Base-by-base conservation (phyloP, 2,797 vertebrate species). In the Calcarius lapponicus region DNA sequence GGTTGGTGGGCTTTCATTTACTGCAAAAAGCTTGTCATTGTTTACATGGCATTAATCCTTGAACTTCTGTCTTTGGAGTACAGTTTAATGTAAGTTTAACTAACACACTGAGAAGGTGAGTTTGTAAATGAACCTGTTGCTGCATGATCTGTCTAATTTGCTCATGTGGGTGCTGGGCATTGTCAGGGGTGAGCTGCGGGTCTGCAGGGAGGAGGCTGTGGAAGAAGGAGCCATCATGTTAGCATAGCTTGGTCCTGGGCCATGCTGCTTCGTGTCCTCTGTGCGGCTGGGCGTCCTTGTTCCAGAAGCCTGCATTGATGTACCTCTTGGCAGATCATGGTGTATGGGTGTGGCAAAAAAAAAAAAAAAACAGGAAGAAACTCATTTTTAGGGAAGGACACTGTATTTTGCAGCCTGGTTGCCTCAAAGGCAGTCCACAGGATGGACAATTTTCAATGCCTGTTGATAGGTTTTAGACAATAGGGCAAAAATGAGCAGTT, bases 31-130 rank as follows among this genome's bases (percentile, higher is more conserved):
- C 81, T 71, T 82, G 64, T 54, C 62, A 50, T 62, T 93, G 70
- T 94, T 93, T 91, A 71, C 24, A 29, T 28, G 42, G 43, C 32
- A 53, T 89, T 89, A 89, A 82, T 87, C 64, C 84, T 82, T 76
- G 26, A 93, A 75, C 1, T 50, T 91, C 17, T 1, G 1, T 82
- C 53, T 92, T 71, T 29, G 28, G n/a, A 38, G 36, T 66, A 47
- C 80, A 48, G 26, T 76, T 86, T 60, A 86, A 42, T 65, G 2
- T 29, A 50, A 64, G 6, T 71, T 80, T 54, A 66, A 45, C 48
- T 48, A 57, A 62, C 16, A 24, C 32, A 32, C 51, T 17, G 51
- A 88, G 58, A 34, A 64, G 13, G 32, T 64, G 57, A 81, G 69
- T 67, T 86, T 57, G 47, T 51, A 71, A 86, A 57, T 1, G 2